Percentiles rank a stretch among this genome's conserved stretches.
Evolutionary conservation across 64 coral and sea anemone species (phyloP).

Genomic region (Hydrozoanthus tunicans): DNA sequence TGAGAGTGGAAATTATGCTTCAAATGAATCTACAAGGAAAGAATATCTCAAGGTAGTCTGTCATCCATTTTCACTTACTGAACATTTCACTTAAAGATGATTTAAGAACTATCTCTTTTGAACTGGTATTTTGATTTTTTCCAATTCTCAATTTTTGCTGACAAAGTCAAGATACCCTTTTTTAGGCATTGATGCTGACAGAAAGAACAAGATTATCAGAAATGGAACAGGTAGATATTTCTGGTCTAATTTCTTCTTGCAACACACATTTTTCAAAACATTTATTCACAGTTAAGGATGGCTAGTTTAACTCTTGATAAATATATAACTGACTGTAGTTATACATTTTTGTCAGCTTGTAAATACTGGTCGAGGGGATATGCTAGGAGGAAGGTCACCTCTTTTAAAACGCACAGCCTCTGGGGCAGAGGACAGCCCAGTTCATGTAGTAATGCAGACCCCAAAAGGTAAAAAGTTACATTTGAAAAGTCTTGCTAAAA

Average conservation of each 20-base stretch:
- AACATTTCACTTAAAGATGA: background rate
- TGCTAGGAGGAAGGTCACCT: background rate
- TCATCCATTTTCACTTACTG: background rate
- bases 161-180: background rate
- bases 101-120: too few species aligned
- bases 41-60: constrained; percentile 79
- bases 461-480: constrained; percentile 69
- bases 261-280: background rate
- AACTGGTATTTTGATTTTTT: background rate
- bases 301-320: too few species aligned
- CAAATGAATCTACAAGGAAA: constrained; percentile 71
- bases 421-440: constrained; percentile 84
- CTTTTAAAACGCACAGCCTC: constrained; percentile 3
- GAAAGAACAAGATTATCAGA: constrained; percentile 67
- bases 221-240: constrained; percentile 67
- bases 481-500: background rate
- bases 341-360: background rate
- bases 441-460: constrained; percentile 82
- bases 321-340: background rate
- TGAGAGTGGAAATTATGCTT: constrained; percentile 92
- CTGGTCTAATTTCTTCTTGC: background rate
- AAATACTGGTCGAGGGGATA: background rate
- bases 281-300: background rate
- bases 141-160: background rate
- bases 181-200: constrained; percentile 78